A percentile compares a stretch with the other conserved stretches of the same genome.
Evolutionary conservation across 2,888 invertebrate genomes (phyloP).

Genomic region (Tachina grossa): DNA sequence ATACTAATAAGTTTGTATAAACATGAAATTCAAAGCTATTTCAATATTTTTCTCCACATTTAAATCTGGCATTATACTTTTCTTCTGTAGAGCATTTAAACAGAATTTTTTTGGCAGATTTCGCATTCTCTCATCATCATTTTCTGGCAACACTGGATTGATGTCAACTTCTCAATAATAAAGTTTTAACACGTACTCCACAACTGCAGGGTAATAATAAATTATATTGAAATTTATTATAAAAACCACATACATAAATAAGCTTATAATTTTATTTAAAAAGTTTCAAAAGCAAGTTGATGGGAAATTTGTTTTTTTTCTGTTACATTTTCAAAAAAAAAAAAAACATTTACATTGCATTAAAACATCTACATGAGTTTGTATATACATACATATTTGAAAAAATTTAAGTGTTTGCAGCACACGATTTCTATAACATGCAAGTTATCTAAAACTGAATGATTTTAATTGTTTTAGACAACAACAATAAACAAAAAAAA

Average conservation of each 20-base stretch:
- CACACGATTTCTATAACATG: slow-evolving; percentile 19
- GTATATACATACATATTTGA: not conserved
- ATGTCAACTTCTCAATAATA: too few relatives aligned
- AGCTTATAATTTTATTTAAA: slow-evolving; percentile 6
- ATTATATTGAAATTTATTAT: not conserved
- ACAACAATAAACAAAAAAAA: not conserved
- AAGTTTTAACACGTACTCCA: too few relatives aligned
- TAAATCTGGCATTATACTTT: too few relatives aligned
- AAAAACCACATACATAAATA: not conserved
- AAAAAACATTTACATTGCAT: slow-evolving; percentile 2
- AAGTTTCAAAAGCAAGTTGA: not conserved
- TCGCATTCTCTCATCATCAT: too few relatives aligned
- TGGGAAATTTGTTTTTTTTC: not conserved
- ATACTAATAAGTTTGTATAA: too few relatives aligned
- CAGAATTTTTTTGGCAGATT: too few relatives aligned
- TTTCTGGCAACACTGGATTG: too few relatives aligned
- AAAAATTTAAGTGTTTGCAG: not conserved
- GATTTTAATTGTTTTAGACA: not conserved
- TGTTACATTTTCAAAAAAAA: not conserved
- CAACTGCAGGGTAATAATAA: too few relatives aligned
- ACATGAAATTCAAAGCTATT: too few relatives aligned
- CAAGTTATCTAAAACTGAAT: not conserved
- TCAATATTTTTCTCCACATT: too few relatives aligned
- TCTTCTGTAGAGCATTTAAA: too few relatives aligned
- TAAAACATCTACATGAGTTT: not conserved